These are phyloP conservation scores for Ciconia maguari DNA, from an alignment of 2,113 vertebrate species.

Conservation along the genomic window DNA sequence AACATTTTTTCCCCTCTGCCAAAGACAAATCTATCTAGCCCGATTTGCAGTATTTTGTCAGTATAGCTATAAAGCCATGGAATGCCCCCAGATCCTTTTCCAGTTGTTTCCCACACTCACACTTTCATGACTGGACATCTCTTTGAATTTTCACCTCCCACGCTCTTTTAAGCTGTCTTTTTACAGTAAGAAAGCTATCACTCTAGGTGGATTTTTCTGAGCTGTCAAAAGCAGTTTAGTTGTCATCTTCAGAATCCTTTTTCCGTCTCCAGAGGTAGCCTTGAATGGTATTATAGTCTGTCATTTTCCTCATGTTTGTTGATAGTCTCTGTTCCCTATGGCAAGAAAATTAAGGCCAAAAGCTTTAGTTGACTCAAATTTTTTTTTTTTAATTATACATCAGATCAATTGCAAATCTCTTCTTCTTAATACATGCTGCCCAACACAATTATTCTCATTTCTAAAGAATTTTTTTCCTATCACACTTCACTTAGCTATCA, in stretches of 20 bases:
- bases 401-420: not conserved
- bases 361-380: not conserved
- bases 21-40: not conserved
- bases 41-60: not conserved
- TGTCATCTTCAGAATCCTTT: not conserved
- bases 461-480: not conserved
- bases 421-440: not conserved
- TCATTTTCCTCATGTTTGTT: not conserved
- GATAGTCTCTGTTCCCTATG: not conserved
- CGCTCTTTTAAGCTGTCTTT: not conserved
- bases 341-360: not conserved
- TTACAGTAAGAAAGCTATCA: not conserved
- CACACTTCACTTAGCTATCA: not conserved
- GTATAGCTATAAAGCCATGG: not conserved
- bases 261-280: not conserved
- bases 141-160: not conserved
- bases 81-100: not conserved
- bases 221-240: not conserved
- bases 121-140: not conserved
- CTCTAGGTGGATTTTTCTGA: not conserved
- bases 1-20: not conserved
- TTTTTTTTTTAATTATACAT: not conserved
- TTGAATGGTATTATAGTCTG: not conserved
- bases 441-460: not conserved
- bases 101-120: not conserved